Percentiles rank a stretch among this genome's conserved stretches.
phyloP scores from a whole-genome alignment of 2,797 vertebrate genomes.

The Rhinella marina region DNA sequence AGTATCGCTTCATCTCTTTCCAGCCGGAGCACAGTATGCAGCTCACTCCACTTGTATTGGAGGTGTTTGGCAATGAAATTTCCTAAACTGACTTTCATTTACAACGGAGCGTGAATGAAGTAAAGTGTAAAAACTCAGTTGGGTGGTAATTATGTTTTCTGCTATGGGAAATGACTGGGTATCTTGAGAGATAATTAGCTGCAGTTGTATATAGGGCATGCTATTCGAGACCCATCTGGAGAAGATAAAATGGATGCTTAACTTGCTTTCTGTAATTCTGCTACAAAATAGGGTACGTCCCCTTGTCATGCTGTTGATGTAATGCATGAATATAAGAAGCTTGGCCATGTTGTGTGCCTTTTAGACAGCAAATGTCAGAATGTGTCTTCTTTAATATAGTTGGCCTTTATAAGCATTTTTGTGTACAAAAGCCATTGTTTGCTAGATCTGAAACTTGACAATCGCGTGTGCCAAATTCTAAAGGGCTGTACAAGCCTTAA shows the following conservation, averaged over 20 bases:
- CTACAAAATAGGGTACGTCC: constrained; percentile 2
- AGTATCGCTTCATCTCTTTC: constrained; percentile 91
- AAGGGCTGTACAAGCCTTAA: constrained; percentile 30
- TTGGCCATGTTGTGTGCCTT: constrained; percentile 55
- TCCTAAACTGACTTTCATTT: constrained; percentile 76
- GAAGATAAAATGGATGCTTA: constrained; percentile 16
- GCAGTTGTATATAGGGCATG: constrained; percentile 47
- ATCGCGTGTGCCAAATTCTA: constrained; percentile 18
- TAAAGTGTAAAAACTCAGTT: not conserved
- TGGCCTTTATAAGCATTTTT: not conserved
- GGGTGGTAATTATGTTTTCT: constrained; percentile 32
- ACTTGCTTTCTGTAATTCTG: constrained; percentile 13
- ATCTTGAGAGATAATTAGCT: constrained; percentile 18
- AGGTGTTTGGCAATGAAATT: constrained; percentile 87
- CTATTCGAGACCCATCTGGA: constrained; percentile 21
- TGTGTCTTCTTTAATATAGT: constrained; percentile 34
- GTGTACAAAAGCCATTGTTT: constrained; percentile 37
- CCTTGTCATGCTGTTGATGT: constrained; percentile 56
- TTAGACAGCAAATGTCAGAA: constrained; percentile 27
- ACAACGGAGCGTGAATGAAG: constrained; percentile 3
- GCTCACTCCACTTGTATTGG: constrained; percentile 88
- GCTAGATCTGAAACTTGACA: constrained; percentile 8
- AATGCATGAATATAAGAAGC: constrained; percentile 24
- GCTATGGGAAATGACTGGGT: constrained; percentile 16
- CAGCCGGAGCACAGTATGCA: constrained; percentile 89